Evolutionary conservation across 2,113 vertebrate genomes (phyloP), one percentile per base, ranked within the genome.

Genomic region (Vulpes vulpes): DNA sequence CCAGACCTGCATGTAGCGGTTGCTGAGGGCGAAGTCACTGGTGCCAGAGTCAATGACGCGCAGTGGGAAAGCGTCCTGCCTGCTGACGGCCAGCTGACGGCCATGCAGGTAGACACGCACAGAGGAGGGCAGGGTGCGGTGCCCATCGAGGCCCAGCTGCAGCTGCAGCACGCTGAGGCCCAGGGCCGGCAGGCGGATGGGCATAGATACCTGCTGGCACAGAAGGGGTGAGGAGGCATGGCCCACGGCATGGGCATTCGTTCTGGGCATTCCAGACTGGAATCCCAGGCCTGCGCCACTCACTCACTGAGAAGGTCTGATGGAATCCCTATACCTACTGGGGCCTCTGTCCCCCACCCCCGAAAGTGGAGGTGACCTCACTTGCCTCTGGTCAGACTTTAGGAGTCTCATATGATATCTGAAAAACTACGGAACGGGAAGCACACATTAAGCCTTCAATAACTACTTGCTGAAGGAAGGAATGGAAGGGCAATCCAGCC

Each of bases 131-230:
- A 99, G 98, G 0, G 97, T 97, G 98, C 99, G 96, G 0, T 98
- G 99, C 9, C 98, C 98, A 0, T 99, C 99, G 0, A 98, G 94
- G 8, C 99, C 99, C 96, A 98, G 98, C 30, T 99, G 99, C 60
- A 99, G 96, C 96, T 99, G 99, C 98, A 99, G 99, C 94, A 99
- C 98, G 0, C 99, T 98, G 88, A 99, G 98, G 92, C 99, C 99
- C 88, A 99, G 98, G 0, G 99, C 99, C 0, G 99, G 99, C 76
- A 99, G 98, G 16, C 99, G 99, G 6, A 99, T 96, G 96, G 99
- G 99, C 97, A 99, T 98, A 1, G 99, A 99, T 3, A 99, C 99
- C 99, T 99, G 98, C 0, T 0, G 30, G 80, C 65, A 94, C 32
- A 0, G 4, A 0, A 1, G 2, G 35, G 3, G 64, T 8, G 25